Base-by-base conservation (phyloP, 2,113 vertebrate genomes). In the Sinocyclocheilus anshuiensis region DNA sequence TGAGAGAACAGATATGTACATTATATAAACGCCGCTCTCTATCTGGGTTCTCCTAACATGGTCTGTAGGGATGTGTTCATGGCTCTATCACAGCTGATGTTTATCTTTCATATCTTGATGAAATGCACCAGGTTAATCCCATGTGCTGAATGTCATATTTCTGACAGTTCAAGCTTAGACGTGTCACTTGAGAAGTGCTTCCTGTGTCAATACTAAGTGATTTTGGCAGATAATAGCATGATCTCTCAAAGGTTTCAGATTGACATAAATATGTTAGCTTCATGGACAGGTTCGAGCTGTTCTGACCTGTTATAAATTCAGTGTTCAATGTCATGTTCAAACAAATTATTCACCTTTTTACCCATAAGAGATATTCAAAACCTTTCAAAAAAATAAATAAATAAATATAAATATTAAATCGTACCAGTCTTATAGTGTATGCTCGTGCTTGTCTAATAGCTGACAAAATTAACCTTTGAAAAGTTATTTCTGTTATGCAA, bases 181-280 rank as follows among this genome's bases (percentile, higher is more conserved):
- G 36, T 20, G 36, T 74, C 71, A 74, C 71, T 42, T 42, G 36
- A 74, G 71, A 42, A 74, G 20, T 42, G 36, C 36, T 74, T 42
- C 0, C 0, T n/a, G 71, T 72, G 71, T n/a, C 71, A n/a, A 74
- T 74, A 74, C 20, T 74, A 74, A 74, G 39, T 50, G 63, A 69
- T 65, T 77, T 77, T 20, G 50, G 33, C 50, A 57, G 29, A 80
- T 67, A 57, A 71, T 65, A 79, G 63, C 63, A 78, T 53, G 79
- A 61, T 82, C 57, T 81, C 63, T 36, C 77, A 29, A 22, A 76
- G 26, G 77, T 80, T 72, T 29, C 2, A n/a, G 39, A 11, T 26
- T 24, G 42, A 59, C 77, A 48, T 24, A 86, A 71, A 20, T 71
- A 71, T 71, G 16, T 71, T 36, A 71, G 20, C 69, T 42, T 72